Evolutionary conservation across 2,888 invertebrate genomes (phyloP).

Genomic region (Ormia ochracea): DNA sequence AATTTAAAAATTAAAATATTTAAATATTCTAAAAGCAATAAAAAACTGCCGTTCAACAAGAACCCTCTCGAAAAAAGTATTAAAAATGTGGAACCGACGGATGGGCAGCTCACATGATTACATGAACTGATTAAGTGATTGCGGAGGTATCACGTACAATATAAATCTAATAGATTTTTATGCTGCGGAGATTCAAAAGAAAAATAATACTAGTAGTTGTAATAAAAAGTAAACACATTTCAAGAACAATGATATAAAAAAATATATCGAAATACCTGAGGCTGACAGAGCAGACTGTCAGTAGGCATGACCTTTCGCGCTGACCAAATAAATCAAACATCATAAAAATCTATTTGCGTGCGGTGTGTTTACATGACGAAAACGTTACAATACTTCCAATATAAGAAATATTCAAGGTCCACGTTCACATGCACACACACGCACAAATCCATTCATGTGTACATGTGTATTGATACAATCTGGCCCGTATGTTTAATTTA

Average conservation of each 20-base stretch:
- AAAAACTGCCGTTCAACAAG: background rate
- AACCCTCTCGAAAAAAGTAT: too few relatives aligned
- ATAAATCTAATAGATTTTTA: conserved; percentile 12
- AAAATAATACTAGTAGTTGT: background rate
- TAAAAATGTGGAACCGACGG: background rate
- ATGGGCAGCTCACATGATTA: background rate
- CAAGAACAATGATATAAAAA: background rate
- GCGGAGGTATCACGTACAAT: conserved; percentile 16
- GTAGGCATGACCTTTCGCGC: background rate
- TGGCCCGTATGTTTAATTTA: conserved; percentile 50
- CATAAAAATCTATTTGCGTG: background rate
- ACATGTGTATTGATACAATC: background rate
- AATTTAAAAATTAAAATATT: background rate
- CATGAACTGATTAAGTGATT: background rate
- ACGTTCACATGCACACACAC: too few relatives aligned
- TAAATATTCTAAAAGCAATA: conserved; percentile 4
- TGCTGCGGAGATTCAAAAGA: background rate
- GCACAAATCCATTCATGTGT: too few relatives aligned
- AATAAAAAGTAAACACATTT: background rate
- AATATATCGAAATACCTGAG: background rate
- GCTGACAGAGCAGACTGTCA: background rate
- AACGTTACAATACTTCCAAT: conserved; percentile 15
- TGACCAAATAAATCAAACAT: conserved; percentile 10
- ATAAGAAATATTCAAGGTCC: conserved; percentile 38
- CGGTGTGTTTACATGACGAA: background rate